phyloP scores from a whole-genome alignment of 2,888 invertebrate genomes.

The Ptilodon capucinus region DNA sequence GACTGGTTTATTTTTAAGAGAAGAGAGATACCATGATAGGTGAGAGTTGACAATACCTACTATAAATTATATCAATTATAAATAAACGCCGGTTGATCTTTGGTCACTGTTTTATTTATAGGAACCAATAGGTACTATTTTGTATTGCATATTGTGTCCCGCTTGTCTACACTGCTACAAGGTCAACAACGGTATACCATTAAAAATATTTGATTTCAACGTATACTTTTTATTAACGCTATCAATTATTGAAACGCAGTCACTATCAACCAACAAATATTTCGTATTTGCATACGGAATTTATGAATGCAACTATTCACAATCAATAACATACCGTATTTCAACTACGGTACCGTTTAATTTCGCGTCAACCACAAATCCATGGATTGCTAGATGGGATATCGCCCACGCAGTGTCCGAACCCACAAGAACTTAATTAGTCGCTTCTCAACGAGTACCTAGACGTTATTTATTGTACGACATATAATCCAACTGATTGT shows the following conservation, averaged over 20 bases:
- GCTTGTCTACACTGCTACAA: too few species aligned
- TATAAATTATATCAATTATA: too few species aligned
- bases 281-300: conserved; percentile 58
- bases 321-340: conserved; percentile 25
- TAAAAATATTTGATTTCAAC: conserved; percentile 29
- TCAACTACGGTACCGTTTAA: conserved; percentile 30
- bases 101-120: too few species aligned
- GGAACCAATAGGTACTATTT: too few species aligned
- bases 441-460: conserved; percentile 62
- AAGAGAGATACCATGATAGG: too few species aligned
- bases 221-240: conserved; percentile 59
- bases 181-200: too few species aligned
- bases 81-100: too few species aligned
- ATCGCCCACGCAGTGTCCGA: conserved; percentile 63
- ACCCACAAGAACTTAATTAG: conserved; percentile 79
- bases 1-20: too few species aligned
- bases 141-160: too few species aligned
- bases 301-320: conserved; percentile 22
- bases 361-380: conserved; percentile 29
- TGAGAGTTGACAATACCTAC: too few species aligned
- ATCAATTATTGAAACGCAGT: conserved; percentile 70
- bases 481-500: conserved; percentile 67
- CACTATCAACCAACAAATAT: conserved; percentile 45
- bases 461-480: conserved; percentile 71
- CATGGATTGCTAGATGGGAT: conserved; percentile 52